Conservation (phyloP, 2,888 invertebrate genomes). For the Parnassius glacialis region DNA sequence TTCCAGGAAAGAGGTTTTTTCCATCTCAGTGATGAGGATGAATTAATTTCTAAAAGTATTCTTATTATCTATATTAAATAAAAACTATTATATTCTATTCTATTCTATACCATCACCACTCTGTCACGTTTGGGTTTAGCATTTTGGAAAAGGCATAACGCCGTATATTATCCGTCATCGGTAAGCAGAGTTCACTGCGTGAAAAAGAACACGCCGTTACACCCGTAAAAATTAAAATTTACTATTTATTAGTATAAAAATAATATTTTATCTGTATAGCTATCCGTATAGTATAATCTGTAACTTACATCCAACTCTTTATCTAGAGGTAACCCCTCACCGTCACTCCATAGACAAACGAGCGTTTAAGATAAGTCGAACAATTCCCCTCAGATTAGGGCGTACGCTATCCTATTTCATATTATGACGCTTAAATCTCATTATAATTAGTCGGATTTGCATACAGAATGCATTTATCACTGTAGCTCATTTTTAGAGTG, state of each 20-base stretch:
- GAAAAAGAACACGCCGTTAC: no score
- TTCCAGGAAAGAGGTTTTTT: no score
- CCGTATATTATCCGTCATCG: no score
- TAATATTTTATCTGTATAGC: not conserved
- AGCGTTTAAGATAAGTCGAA: conserved; percentile 29
- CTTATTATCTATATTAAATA: no score
- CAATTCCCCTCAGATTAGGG: conserved; percentile 36
- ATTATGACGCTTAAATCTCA: conserved; percentile 58
- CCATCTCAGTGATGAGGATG: no score
- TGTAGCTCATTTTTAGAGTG: conserved; percentile 56
- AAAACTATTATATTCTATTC: no score
- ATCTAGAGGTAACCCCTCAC: conserved; percentile 12
- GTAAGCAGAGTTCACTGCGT: no score
- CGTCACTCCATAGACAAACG: conserved; percentile 17
- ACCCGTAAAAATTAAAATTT: no score
- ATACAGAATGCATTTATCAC: conserved; percentile 69
- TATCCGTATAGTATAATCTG: not conserved
- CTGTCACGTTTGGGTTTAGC: no score
- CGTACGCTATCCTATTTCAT: conserved; percentile 30
- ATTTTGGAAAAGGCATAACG: no score
- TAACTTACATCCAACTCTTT: conserved; percentile 21
- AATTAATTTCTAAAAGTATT: no score
- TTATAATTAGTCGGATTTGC: conserved; percentile 76
- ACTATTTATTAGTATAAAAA: not conserved
- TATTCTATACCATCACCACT: no score